Evolutionary conservation across 2,113 vertebrate genomes (phyloP).

Genomic region (Rousettus leschenaultii): DNA sequence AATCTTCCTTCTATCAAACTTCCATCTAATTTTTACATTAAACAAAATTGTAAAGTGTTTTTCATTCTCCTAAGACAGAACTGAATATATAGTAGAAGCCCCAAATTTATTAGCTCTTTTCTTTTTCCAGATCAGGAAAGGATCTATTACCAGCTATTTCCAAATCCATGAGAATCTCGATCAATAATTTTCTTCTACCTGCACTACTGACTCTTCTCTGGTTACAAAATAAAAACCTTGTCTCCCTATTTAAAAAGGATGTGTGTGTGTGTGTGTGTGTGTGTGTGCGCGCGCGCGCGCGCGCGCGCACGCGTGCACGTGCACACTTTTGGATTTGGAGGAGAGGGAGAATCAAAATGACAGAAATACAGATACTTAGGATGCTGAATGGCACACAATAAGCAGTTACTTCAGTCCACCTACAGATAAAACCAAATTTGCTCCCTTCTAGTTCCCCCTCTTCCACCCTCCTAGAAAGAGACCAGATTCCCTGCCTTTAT

Average conservation of each 20-base stretch:
- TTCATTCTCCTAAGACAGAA: conserved; percentile 17
- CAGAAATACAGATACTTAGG: background rate
- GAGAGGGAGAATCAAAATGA: background rate
- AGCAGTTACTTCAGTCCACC: background rate
- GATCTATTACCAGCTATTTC: conserved; percentile 14
- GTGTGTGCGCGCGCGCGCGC: background rate
- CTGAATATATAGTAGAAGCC: background rate
- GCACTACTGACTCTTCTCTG: background rate
- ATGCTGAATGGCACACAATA: background rate
- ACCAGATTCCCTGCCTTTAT: background rate
- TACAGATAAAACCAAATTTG: background rate
- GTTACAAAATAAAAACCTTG: background rate
- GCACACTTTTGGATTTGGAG: background rate
- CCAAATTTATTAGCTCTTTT: background rate
- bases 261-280: background rate
- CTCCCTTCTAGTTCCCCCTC: background rate
- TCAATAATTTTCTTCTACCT: background rate
- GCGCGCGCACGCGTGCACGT: no score
- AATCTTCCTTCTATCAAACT: background rate
- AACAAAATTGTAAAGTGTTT: conserved; percentile 1
- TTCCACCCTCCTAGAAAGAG: background rate
- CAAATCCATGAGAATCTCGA: background rate
- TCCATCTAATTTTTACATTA: background rate
- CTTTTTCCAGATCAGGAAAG: background rate
- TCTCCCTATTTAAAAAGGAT: background rate